Evolutionary conservation across 2,797 vertebrate genomes (phyloP).

Genomic region (Pitangus sulphuratus): DNA sequence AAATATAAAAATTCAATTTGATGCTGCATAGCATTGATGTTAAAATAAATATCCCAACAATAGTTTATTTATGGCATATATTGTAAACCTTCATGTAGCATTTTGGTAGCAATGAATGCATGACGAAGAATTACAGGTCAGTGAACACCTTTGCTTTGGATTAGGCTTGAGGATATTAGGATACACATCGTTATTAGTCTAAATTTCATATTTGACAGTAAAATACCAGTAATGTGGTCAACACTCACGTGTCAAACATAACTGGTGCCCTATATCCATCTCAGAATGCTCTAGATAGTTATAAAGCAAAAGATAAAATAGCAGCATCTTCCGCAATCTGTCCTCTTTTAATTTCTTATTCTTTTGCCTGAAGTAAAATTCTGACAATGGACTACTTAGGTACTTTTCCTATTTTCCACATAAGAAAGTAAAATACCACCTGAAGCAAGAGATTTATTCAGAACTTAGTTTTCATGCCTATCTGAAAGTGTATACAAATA

Average conservation of each 20-base stretch:
- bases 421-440: neutral
- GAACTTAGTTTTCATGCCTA: neutral
- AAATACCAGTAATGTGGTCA: neutral
- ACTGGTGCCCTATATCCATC: neutral
- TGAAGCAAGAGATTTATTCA: neutral
- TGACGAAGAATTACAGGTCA: neutral
- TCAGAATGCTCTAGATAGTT: neutral
- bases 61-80: neutral
- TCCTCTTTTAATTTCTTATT: neutral
- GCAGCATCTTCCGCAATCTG: neutral
- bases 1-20: neutral
- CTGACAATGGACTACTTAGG: neutral
- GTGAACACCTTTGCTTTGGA: neutral
- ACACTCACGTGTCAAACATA: neutral
- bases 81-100: neutral
- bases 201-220: neutral
- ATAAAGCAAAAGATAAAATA: neutral
- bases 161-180: neutral
- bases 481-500: neutral
- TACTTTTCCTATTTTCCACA: neutral
- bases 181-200: neutral
- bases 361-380: neutral
- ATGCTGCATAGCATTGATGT: neutral
- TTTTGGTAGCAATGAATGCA: neutral
- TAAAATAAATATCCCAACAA: neutral